These are phyloP conservation scores for Drosophila subobscura DNA, from an alignment of 1,140 invertebrate species.

Conservation along the genomic window DNA sequence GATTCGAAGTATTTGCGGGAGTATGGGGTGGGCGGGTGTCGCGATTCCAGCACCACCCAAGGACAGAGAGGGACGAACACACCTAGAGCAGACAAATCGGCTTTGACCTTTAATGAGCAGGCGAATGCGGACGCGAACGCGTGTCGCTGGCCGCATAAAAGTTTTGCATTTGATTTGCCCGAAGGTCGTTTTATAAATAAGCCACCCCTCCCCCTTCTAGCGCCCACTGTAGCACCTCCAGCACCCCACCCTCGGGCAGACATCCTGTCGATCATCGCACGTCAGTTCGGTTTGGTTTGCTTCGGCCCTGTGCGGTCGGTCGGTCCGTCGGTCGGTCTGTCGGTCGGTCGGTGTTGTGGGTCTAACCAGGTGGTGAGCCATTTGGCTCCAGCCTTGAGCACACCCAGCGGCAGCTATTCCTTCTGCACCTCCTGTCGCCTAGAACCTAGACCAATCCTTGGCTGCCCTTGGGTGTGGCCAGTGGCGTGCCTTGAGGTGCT, in stretches of 20 bases:
- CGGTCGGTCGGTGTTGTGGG: too few relatives aligned
- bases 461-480: constrained; percentile 69
- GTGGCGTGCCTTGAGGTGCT: constrained; percentile 75
- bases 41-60: constrained; percentile 33
- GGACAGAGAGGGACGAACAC: constrained; percentile 35
- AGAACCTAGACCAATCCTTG: constrained; percentile 10
- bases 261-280: constrained; percentile 65
- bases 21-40: not conserved
- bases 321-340: too few relatives aligned
- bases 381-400: constrained; percentile 69
- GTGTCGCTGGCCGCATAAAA: constrained; percentile 61
- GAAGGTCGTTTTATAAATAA: constrained; percentile 80
- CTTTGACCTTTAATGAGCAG: constrained; percentile 78
- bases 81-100: constrained; percentile 65
- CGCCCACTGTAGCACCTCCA: constrained; percentile 8
- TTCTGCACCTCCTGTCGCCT: constrained; percentile 44
- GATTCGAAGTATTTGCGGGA: not conserved
- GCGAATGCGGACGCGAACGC: constrained; percentile 50
- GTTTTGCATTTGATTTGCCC: constrained; percentile 78
- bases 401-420: constrained; percentile 56
- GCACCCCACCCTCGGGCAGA: constrained; percentile 25
- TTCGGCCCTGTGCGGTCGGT: not conserved
- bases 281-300: constrained; percentile 25
- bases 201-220: constrained; percentile 17
- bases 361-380: constrained; percentile 32